Conservation (phyloP, 2,888 invertebrate species). For the Nyleta sp. region DNA sequence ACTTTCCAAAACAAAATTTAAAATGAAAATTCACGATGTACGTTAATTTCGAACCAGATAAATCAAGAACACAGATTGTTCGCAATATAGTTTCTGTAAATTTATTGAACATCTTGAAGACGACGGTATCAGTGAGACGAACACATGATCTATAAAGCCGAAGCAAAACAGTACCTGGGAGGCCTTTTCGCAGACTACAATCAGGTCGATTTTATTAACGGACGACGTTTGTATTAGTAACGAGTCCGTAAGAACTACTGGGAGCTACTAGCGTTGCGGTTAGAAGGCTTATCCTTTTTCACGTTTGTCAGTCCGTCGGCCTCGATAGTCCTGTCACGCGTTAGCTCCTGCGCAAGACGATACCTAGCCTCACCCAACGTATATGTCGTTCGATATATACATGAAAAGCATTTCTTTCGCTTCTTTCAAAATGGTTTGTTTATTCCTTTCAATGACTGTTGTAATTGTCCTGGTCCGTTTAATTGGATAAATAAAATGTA, state of each 20-base stretch:
- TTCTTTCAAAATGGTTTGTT: too few species aligned
- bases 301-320: slow-evolving; percentile 70
- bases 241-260: slow-evolving; percentile 45
- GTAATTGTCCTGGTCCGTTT: too few species aligned
- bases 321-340: slow-evolving; percentile 73
- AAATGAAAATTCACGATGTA: too few species aligned
- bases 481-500: too few species aligned
- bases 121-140: slow-evolving; percentile 12
- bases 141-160: slow-evolving; percentile 14
- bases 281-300: slow-evolving; percentile 68
- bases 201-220: slow-evolving; percentile 9
- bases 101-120: slow-evolving; percentile 17
- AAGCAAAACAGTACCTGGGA: slow-evolving; percentile 39
- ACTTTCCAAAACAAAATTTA: too few species aligned
- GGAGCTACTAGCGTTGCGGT: slow-evolving; percentile 69
- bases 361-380: slow-evolving; percentile 72
- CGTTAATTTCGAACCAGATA: background rate
- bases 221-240: slow-evolving; percentile 32
- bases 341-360: slow-evolving; percentile 77
- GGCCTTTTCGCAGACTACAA: slow-evolving; percentile 10
- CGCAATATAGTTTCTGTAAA: slow-evolving; percentile 7
- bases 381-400: slow-evolving; percentile 72
- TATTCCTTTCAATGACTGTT: too few species aligned
- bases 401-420: background rate
- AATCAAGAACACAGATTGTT: too few species aligned